phyloP scores from a whole-genome alignment of 2,113 vertebrate genomes.

The Poeciliopsis prolifica region DNA sequence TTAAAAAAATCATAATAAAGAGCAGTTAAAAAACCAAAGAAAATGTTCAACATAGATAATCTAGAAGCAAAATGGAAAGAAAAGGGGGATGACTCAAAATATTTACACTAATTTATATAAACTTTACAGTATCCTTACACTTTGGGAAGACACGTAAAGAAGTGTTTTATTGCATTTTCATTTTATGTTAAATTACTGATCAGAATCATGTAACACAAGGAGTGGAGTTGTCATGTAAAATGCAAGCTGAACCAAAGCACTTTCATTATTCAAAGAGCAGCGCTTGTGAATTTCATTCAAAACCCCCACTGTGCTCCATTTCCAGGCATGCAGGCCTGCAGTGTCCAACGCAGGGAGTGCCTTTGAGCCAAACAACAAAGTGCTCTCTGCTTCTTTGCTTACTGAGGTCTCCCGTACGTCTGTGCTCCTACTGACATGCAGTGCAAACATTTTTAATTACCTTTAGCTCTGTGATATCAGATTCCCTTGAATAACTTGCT shows the following conservation, averaged over 20 bases:
- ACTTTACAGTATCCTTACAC: neutral
- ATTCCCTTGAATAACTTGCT: constrained; percentile 60
- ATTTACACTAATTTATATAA: neutral
- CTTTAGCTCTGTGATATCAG: constrained; percentile 62
- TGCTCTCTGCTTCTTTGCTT: constrained; percentile 16
- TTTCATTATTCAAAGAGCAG: constrained; percentile 58
- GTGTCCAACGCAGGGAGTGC: constrained; percentile 52
- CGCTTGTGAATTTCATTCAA: constrained; percentile 48
- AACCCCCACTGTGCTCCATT: constrained; percentile 52
- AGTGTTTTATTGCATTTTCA: neutral
- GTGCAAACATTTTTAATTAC: constrained; percentile 60
- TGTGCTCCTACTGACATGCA: constrained; percentile 51
- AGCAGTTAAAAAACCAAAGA: neutral
- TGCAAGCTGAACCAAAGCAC: constrained; percentile 28
- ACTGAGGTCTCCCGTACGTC: constrained; percentile 40
- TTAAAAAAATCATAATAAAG: neutral
- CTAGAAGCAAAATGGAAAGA: neutral
- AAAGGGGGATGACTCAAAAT: neutral
- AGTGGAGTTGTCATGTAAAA: constrained; percentile 19
- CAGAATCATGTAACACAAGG: neutral
- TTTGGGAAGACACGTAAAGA: neutral
- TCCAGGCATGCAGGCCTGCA: constrained; percentile 39
- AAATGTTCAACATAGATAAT: neutral
- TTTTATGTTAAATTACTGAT: neutral
- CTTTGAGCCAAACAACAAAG: constrained; percentile 62